These are phyloP conservation scores for Psilopsiagon aymara DNA, from an alignment of 2,113 vertebrate genomes.

Conservation along the genomic window DNA sequence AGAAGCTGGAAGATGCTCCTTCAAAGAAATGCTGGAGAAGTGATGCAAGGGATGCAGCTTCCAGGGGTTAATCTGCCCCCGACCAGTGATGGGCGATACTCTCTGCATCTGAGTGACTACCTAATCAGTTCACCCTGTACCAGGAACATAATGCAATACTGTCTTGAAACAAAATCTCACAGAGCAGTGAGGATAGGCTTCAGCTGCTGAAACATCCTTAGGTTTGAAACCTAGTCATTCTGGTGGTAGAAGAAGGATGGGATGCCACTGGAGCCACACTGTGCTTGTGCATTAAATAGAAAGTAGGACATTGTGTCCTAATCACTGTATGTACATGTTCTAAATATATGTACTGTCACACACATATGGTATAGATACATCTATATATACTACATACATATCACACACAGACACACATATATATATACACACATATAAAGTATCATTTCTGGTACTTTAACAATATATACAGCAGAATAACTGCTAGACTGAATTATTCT, in stretches of 20 bases:
- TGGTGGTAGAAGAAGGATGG: neutral
- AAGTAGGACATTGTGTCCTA: neutral
- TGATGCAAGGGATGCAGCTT: neutral
- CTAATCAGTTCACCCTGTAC: neutral
- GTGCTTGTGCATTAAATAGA: neutral
- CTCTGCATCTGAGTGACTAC: neutral
- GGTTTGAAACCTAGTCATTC: neutral
- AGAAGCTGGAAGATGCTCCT: neutral
- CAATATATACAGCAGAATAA: neutral
- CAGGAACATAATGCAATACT: neutral
- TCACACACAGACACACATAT: neutral
- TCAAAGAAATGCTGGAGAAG: neutral
- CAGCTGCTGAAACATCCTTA: neutral
- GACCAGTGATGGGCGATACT: no score
- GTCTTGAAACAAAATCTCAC: neutral
- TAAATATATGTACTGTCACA: neutral
- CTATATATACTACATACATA: neutral
- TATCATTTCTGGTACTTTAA: neutral
- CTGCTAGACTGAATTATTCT: neutral
- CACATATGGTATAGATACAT: neutral
- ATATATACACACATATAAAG: neutral
- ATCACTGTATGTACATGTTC: neutral
- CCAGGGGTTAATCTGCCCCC: neutral
- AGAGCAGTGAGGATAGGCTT: neutral
- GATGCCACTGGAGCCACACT: neutral